Evolutionary conservation across 1,140 invertebrate genomes (phyloP).

Genomic region (Pectinophora gossypiella): DNA sequence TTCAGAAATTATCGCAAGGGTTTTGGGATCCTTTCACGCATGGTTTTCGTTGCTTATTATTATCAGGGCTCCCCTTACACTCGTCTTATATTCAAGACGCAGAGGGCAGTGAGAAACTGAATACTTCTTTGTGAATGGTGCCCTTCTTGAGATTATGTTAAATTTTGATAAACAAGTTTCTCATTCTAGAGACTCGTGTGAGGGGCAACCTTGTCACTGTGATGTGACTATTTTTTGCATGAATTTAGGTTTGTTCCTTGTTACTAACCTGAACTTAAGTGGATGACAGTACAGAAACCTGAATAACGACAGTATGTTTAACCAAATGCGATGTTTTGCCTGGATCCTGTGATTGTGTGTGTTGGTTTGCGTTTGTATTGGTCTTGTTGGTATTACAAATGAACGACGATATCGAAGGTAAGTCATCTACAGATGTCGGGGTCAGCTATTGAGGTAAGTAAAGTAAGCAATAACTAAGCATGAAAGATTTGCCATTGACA

Average conservation of each 20-base stretch:
- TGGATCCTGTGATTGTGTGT: not conserved
- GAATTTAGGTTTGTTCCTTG: conserved; percentile 16
- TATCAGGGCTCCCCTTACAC: conserved; percentile 52
- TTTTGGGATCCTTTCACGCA: conserved; percentile 55
- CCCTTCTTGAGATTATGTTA: conserved; percentile 63
- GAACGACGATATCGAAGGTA: not conserved
- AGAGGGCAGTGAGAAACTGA: conserved; percentile 53
- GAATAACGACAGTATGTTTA: not conserved
- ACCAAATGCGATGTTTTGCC: not conserved
- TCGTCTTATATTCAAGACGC: conserved; percentile 35
- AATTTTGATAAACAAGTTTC: conserved; percentile 64
- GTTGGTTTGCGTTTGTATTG: not conserved
- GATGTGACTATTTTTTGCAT: conserved; percentile 14
- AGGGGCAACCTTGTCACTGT: conserved; percentile 39
- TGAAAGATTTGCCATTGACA: conserved; percentile 1
- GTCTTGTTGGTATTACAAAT: too few relatives aligned
- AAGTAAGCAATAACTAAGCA: not conserved
- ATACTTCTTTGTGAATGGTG: conserved; percentile 53
- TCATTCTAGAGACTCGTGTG: conserved; percentile 30
- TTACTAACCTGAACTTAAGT: conserved; percentile 18
- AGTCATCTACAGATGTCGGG: not conserved
- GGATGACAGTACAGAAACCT: not conserved
- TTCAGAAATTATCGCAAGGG: conserved; percentile 54
- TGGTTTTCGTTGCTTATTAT: conserved; percentile 58
- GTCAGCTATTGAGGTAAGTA: not conserved